Evolutionary conservation across 2,797 vertebrate genomes (phyloP).

Genomic region (Gymnothorax javanicus): DNA sequence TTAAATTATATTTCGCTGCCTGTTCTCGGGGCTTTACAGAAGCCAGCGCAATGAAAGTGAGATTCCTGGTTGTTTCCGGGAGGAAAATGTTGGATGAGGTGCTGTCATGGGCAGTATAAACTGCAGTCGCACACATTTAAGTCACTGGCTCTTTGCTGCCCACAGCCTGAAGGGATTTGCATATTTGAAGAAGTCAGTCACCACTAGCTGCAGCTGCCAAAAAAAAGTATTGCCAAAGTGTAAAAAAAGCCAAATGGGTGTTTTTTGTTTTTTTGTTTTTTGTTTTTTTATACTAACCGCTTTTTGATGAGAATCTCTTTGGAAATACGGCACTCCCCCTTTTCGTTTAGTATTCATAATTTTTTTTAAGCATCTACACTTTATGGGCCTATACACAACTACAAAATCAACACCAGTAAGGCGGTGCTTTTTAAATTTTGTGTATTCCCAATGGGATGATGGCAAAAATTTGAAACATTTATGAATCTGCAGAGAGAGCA

Average conservation of each 20-base stretch:
- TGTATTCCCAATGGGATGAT: too few relatives aligned
- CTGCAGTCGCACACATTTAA: background rate
- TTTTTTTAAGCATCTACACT: too few relatives aligned
- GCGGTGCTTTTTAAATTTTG: too few relatives aligned
- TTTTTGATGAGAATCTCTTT: too few relatives aligned
- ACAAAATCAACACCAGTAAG: too few relatives aligned
- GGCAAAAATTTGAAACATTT: too few relatives aligned
- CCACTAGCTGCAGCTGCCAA: background rate
- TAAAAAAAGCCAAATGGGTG: background rate
- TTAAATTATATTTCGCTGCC: constrained; percentile 7
- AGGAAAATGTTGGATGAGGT: background rate
- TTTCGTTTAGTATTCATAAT: too few relatives aligned
- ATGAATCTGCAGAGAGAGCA: too few relatives aligned
- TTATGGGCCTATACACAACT: too few relatives aligned
- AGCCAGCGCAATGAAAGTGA: constrained; percentile 16
- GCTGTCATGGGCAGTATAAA: background rate
- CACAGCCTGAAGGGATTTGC: constrained; percentile 6
- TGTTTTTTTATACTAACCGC: too few relatives aligned
- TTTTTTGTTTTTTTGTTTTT: too few relatives aligned
- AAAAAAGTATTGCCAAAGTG: background rate
- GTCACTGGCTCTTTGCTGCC: background rate
- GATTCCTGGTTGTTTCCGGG: constrained; percentile 7
- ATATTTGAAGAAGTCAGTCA: background rate
- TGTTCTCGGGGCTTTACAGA: background rate
- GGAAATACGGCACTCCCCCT: too few relatives aligned